Base-by-base conservation (phyloP, 2,113 vertebrate genomes). In the Sebastes fasciatus region DNA sequence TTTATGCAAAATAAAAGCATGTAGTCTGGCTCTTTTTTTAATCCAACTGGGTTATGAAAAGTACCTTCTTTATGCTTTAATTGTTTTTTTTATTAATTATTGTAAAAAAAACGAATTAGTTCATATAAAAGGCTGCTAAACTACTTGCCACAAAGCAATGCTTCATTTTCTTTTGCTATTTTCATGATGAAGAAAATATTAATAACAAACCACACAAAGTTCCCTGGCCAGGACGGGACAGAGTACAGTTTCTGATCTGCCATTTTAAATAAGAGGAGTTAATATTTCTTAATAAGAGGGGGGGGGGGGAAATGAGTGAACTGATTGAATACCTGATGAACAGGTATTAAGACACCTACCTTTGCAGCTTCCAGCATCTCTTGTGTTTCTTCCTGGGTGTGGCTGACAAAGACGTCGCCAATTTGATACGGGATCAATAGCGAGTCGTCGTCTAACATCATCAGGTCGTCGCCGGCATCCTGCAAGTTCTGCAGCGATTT, bases 301-400 rank as follows among this genome's bases (percentile, higher is more conserved):
- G n/a, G n/a, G n/a, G n/a, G 2, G 17, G 10, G 13, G 26, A 40
- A n/a, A 45, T 1, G 26, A 43, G 34, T 52, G 4, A 40, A 40
- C 5, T 4, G 11, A 19, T 54, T n/a, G n/a, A n/a, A n/a, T n/a
- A n/a, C n/a, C n/a, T n/a, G n/a, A n/a, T n/a, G 2, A 19, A 1
- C 17, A 26, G 40, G 0, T 2, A 21, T 10, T 13, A 6, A 46
- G 12, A 19, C 45, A 57, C 71, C 1, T 40, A 99, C 98, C 97
- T 99, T 99, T 12, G 97, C 97, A 52, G 96, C 96, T 86, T 98
- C 98, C 83, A 99, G 93, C 98, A 99, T 97, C 69, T 98, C 97
- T 52, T 99, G 97, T 0, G 98, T 98, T 85, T 99, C 97, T 8
- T 99, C 98, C 85, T 98, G 97, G 34, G 97, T 96, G 78, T 99